phyloP scores from a whole-genome alignment of 2,888 invertebrate genomes.

The Apodemia zela region DNA sequence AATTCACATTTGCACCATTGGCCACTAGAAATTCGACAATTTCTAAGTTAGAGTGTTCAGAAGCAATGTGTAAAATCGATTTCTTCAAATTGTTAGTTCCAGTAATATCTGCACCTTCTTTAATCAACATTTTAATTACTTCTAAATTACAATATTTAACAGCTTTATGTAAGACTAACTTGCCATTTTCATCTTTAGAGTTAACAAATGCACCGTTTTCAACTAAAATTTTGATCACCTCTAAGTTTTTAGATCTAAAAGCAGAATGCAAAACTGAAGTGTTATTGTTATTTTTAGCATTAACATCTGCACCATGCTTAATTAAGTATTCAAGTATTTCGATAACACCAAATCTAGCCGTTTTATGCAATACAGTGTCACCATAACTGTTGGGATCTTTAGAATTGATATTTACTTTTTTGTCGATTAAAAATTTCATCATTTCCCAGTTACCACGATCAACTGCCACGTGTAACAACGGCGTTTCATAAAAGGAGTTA shows the following conservation, averaged over 20 bases:
- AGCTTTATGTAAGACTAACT: neutral
- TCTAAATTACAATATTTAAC: neutral
- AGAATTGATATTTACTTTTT: conserved; percentile 6
- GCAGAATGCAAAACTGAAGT: conserved; percentile 7
- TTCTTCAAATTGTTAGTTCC: neutral
- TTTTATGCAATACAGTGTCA: conserved; percentile 1
- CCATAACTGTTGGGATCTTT: neutral
- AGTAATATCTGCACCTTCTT: neutral
- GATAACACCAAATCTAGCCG: neutral
- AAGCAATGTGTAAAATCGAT: neutral
- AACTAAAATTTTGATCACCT: conserved; percentile 9
- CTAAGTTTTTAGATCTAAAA: neutral
- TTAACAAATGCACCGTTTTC: conserved; percentile 16
- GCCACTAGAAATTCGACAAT: conserved; percentile 7
- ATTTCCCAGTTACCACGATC: neutral
- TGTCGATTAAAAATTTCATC: neutral
- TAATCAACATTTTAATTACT: neutral
- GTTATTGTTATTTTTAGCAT: neutral
- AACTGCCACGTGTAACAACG: neutral
- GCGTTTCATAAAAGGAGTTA: neutral
- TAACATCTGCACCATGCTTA: neutral
- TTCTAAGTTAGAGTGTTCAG: neutral
- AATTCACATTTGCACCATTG: neutral
- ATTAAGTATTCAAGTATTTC: neutral
- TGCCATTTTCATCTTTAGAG: neutral